phyloP scores from a whole-genome alignment of 2,113 vertebrate species.

The Anolis carolinensis region DNA sequence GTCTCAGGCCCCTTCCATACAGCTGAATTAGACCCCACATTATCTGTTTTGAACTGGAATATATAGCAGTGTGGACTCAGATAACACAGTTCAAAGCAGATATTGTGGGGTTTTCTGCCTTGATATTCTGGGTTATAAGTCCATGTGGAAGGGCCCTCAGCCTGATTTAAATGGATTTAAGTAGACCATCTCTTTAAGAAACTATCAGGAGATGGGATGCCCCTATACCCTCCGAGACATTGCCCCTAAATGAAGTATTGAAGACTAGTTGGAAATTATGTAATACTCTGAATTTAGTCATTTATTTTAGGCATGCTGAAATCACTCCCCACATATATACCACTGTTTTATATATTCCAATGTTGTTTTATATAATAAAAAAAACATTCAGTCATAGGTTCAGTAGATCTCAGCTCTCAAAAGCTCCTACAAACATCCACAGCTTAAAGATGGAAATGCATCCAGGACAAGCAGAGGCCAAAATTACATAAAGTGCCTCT shows the following conservation, averaged over 20 bases:
- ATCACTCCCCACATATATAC: neutral
- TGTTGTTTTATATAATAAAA: neutral
- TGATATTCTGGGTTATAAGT: too few relatives aligned
- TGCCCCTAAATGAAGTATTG: neutral
- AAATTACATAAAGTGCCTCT: neutral
- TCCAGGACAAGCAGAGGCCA: neutral
- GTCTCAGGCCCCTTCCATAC: too few relatives aligned
- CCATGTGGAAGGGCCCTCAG: neutral
- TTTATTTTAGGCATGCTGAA: neutral
- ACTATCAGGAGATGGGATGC: neutral
- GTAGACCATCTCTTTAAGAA: neutral
- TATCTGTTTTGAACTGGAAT: too few relatives aligned
- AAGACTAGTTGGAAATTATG: neutral
- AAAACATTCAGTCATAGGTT: neutral
- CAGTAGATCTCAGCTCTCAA: neutral
- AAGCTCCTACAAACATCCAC: neutral
- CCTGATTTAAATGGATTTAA: neutral
- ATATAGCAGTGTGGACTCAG: too few relatives aligned
- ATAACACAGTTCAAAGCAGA: too few relatives aligned
- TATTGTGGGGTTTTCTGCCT: too few relatives aligned
- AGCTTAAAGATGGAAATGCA: neutral
- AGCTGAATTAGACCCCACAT: too few relatives aligned
- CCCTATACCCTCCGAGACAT: neutral
- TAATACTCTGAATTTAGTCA: neutral
- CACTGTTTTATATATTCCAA: neutral